Conservation (phyloP, 2,888 invertebrate genomes). For the Chymomyza procnemis region DNA sequence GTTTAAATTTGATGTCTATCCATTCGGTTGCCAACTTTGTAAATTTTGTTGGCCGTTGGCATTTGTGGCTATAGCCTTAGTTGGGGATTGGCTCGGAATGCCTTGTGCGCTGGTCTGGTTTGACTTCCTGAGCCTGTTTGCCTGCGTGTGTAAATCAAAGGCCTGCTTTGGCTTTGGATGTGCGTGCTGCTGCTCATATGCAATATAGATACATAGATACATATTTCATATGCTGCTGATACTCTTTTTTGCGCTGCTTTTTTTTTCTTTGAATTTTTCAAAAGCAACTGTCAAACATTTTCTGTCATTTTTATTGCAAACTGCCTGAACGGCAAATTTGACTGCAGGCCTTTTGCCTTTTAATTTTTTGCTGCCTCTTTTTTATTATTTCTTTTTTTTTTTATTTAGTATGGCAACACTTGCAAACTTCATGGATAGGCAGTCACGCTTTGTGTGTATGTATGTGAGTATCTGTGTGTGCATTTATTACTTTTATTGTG, state of each 20-base stretch:
- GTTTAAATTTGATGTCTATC: neutral
- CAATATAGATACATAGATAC: neutral
- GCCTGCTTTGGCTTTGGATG: neutral
- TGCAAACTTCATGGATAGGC: neutral
- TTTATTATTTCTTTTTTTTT: neutral
- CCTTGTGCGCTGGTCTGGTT: neutral
- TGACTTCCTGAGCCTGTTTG: neutral
- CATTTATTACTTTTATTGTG: constrained; percentile 57
- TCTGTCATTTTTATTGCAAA: constrained; percentile 64
- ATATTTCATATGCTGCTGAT: neutral
- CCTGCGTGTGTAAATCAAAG: neutral
- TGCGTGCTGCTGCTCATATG: neutral
- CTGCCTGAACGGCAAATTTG: constrained; percentile 3
- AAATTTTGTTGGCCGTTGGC: neutral
- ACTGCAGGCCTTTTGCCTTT: neutral
- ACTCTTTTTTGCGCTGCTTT: too few relatives aligned
- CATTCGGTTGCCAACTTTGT: neutral
- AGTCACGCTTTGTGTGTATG: constrained; percentile 31
- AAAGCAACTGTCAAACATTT: constrained; percentile 52
- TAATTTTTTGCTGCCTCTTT: neutral
- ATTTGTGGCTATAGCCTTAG: neutral
- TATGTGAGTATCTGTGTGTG: constrained; percentile 23
- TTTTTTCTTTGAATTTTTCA: too few relatives aligned
- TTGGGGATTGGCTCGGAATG: neutral
- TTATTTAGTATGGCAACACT: neutral